Base-by-base conservation (phyloP, 2,797 vertebrate genomes). In the Telmatherina bonti region DNA sequence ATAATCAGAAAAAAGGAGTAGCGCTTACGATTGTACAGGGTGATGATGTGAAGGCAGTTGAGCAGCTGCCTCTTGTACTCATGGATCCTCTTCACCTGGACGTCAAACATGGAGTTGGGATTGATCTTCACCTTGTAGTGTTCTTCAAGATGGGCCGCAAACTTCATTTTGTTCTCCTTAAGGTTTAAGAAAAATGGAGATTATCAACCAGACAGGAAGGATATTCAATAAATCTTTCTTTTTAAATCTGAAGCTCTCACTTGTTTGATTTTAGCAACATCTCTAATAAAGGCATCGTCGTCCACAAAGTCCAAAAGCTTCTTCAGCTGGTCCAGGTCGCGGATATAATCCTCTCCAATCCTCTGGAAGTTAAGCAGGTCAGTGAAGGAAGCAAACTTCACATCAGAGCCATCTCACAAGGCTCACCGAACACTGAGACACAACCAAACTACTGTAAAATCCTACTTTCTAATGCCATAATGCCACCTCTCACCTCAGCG, bases 161-260 rank as follows among this genome's bases (percentile, higher is more conserved):
- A 96, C 92, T 98, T 98, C 89, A 96, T 74, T 88, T 98, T 98
- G 89, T 97, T 98, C 91, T 98, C 97, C 97, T 98, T n/a, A 18
- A 55, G 16, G 27, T 58, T 59, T 5, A 45, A n/a, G n/a, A n/a
- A n/a, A n/a, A n/a, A n/a, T n/a, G n/a, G n/a, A n/a, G n/a, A n/a
- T n/a, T n/a, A n/a, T n/a, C n/a, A n/a, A n/a, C n/a, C n/a, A n/a
- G n/a, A n/a, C n/a, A n/a, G n/a, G n/a, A n/a, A n/a, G n/a, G n/a
- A n/a, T n/a, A n/a, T n/a, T n/a, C n/a, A n/a, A n/a, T n/a, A n/a
- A n/a, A n/a, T n/a, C n/a, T n/a, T n/a, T 12, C 4, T 10, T 47
- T 10, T 0, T 0, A 1, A 2, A 5, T 49, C 52, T 27, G n/a
- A 3, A 62, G 13, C 8, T 33, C 86, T 82, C 65, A 98, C 96